Percentiles rank a stretch among this genome's conserved stretches.
Conservation (phyloP, 2,888 invertebrate species). For the Prosapia bicincta region DNA sequence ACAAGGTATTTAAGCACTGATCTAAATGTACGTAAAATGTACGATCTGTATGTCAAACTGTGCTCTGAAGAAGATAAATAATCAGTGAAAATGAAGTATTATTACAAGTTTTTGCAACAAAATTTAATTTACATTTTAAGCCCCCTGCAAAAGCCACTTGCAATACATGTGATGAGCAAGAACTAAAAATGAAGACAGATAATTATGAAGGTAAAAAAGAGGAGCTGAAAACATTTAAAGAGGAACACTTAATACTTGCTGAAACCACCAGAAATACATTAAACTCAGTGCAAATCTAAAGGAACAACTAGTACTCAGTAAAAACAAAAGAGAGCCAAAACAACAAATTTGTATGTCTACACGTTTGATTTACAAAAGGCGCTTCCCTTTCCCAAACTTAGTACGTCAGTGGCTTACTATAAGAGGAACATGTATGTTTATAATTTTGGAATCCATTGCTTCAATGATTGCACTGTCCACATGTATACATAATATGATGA, state of each 20-base stretch:
- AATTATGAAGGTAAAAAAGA: background rate
- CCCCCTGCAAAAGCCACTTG: background rate
- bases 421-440: constrained; percentile 39
- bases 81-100: too few species aligned
- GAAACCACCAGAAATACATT: background rate
- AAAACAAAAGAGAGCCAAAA: background rate
- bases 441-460: constrained; percentile 40
- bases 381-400: background rate
- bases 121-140: constrained; percentile 13
- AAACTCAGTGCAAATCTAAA: too few species aligned
- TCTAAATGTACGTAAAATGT: too few species aligned
- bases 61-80: too few species aligned
- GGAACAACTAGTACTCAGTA: too few species aligned
- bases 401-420: too few species aligned
- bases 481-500: constrained; percentile 43
- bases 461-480: constrained; percentile 38
- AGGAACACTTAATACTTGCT: background rate
- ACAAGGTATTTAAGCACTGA: too few species aligned
- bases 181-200: background rate
- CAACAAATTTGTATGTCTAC: background rate
- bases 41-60: too few species aligned
- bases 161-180: background rate
- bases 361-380: too few species aligned
- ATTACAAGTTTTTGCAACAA: constrained; percentile 24
- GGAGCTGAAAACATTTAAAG: background rate